phyloP scores from a whole-genome alignment of 1,140 invertebrate species.

The Halesus radiatus region DNA sequence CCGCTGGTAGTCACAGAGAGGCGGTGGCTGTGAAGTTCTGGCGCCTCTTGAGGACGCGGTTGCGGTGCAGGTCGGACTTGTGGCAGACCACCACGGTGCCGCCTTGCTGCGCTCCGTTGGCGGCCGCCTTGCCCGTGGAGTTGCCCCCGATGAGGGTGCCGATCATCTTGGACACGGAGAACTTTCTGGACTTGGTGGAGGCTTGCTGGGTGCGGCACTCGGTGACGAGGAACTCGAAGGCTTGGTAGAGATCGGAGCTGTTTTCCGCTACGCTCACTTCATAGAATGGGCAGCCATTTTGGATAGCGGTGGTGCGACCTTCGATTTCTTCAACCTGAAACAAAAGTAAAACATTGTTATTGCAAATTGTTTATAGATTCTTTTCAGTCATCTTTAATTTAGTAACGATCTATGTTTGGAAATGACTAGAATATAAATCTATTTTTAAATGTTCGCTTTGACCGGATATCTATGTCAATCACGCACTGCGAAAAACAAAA shows the following conservation, averaged over 20 bases:
- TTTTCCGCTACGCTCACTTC: constrained; percentile 85
- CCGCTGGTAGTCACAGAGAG: constrained; percentile 70
- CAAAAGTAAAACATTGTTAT: constrained; percentile 49
- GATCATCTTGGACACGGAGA: constrained; percentile 84
- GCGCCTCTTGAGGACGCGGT: constrained; percentile 69
- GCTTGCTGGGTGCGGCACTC: constrained; percentile 73
- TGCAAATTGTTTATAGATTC: not conserved
- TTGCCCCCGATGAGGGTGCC: constrained; percentile 79
- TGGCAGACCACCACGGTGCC: constrained; percentile 72
- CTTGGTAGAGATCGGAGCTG: constrained; percentile 77
- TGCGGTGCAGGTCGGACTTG: constrained; percentile 72
- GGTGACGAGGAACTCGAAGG: constrained; percentile 77
- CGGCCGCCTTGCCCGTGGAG: constrained; percentile 59
- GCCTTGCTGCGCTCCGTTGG: constrained; percentile 61
- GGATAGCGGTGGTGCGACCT: constrained; percentile 75
- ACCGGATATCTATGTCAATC: too few species aligned
- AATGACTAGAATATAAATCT: too few species aligned
- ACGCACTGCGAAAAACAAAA: too few species aligned
- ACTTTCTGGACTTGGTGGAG: constrained; percentile 75
- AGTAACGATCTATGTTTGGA: too few species aligned
- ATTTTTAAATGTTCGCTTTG: too few species aligned
- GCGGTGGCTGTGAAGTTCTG: constrained; percentile 72
- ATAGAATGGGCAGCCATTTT: constrained; percentile 79
- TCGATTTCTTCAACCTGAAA: constrained; percentile 78
- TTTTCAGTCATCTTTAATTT: too few species aligned